A percentile compares a stretch with the other conserved stretches of the same genome.
phyloP scores from a whole-genome alignment of 2,797 vertebrate genomes.

The Adelosebastes latens region DNA sequence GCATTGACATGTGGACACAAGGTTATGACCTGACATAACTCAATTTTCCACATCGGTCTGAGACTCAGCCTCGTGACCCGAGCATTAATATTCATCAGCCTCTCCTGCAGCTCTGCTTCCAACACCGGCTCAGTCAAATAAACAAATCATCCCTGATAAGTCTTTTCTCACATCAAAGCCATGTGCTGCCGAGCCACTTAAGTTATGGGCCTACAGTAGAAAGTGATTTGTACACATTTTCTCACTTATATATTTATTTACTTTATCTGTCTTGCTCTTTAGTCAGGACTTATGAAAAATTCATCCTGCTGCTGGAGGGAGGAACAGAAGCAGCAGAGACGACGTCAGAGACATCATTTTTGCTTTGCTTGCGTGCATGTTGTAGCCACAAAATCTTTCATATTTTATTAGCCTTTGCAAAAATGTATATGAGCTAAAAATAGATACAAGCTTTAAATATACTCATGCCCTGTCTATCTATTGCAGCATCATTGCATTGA shows the following conservation, averaged over 20 bases:
- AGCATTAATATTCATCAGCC: conserved; percentile 48
- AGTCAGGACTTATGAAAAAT: conserved; percentile 60
- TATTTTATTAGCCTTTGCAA: conserved; percentile 51
- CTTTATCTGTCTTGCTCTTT: conserved; percentile 46
- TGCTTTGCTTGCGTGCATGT: conserved; percentile 35
- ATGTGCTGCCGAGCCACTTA: conserved; percentile 1
- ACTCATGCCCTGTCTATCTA: background rate
- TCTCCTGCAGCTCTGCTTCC: background rate
- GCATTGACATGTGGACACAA: background rate
- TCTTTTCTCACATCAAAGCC: conserved; percentile 15
- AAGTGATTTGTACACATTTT: conserved; percentile 28
- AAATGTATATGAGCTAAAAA: conserved; percentile 12
- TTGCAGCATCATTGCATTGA: background rate
- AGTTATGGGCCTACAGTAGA: conserved; percentile 13
- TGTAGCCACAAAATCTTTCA: conserved; percentile 46
- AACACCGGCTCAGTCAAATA: conserved; percentile 3
- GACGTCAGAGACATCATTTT: conserved; percentile 37
- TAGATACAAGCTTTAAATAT: background rate
- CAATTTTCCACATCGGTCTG: conserved; percentile 10
- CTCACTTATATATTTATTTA: conserved; percentile 39
- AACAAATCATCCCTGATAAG: conserved; percentile 9
- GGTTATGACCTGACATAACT: conserved; percentile 31
- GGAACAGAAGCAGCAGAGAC: conserved; percentile 12
- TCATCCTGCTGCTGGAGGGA: conserved; percentile 45
- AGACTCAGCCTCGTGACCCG: conserved; percentile 37